These are phyloP conservation scores for Archivesica marissinica DNA, from an alignment of 1,140 invertebrate species.

Conservation along the genomic window DNA sequence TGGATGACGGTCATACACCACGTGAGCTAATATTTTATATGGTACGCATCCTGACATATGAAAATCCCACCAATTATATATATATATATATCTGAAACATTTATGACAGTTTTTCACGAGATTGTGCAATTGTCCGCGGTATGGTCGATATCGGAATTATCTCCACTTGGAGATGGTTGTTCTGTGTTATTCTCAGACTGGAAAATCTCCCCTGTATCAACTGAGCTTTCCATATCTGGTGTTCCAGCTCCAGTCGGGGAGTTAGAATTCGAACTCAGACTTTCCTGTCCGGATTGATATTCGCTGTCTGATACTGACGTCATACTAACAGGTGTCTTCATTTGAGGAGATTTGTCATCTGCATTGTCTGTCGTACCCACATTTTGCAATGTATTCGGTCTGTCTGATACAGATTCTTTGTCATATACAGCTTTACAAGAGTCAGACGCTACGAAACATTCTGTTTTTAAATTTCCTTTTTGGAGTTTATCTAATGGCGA, in stretches of 20 bases:
- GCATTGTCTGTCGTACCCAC: background rate
- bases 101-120: constrained; percentile 12
- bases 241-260: constrained; percentile 31
- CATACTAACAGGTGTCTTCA: constrained; percentile 31
- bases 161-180: background rate
- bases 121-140: constrained; percentile 46
- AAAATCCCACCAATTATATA: background rate
- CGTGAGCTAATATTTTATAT: background rate
- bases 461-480: background rate
- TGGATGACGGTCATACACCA: background rate
- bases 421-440: background rate
- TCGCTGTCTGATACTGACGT: constrained; percentile 53
- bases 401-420: background rate
- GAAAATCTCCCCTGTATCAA: constrained; percentile 48
- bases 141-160: background rate
- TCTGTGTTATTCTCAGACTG: background rate
- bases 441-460: background rate
- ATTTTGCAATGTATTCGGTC: constrained; percentile 11
- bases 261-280: constrained; percentile 16
- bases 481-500: background rate
- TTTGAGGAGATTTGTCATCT: background rate
- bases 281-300: constrained; percentile 54
- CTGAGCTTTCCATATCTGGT: constrained; percentile 46
- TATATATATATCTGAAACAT: no score
- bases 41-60: background rate